Base-by-base conservation (phyloP, 1,140 invertebrate species). In the Papilio machaon region DNA sequence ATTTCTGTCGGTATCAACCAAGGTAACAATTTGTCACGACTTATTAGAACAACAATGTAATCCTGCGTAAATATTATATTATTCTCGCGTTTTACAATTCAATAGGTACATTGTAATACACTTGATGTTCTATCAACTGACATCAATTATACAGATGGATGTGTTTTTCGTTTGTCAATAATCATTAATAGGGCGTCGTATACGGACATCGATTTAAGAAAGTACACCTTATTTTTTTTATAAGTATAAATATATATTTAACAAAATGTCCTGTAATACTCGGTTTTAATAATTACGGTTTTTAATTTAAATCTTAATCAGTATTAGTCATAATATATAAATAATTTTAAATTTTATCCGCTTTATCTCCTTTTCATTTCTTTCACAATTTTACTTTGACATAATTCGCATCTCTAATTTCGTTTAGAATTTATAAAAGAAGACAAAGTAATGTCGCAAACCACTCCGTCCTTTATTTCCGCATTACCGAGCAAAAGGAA, bases 1-100 rank as follows among this genome's bases (percentile, higher is more conserved):
- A 88, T 86, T 88, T 76, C 73, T 77, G 81, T 81, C 80, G 54
- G 15, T 19, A 9, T 7, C 8, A 43, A 43, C 38, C 38, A 58
- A 19, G n/a, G 0, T 17, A 52, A 58, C n/a, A 58, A 19, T 9
- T 58, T 43, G 38, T 43, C 7, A n/a, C 17, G 17, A 58, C n/a
- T 58, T 54, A 54, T 54, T 58, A n/a, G n/a, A 58, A n/a, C 17
- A 58, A n/a, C 47, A 15, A 54, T 0, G 54, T 58, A 58, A 58
- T n/a, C 54, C 54, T 19, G 54, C n/a, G 54, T 58, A 58, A 58
- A 58, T 58, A 7, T 49, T 0, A 47, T 2, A 47, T 47, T 47
- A 8, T 47, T 47, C 0, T 49, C 47, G 0, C 13, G 47, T 49
- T 49, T 49, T 11, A 11, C 2, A 13, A 9, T 49, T 49, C 9